phyloP scores from a whole-genome alignment of 2,113 vertebrate genomes.

The Xiphorhynchus elegans region DNA sequence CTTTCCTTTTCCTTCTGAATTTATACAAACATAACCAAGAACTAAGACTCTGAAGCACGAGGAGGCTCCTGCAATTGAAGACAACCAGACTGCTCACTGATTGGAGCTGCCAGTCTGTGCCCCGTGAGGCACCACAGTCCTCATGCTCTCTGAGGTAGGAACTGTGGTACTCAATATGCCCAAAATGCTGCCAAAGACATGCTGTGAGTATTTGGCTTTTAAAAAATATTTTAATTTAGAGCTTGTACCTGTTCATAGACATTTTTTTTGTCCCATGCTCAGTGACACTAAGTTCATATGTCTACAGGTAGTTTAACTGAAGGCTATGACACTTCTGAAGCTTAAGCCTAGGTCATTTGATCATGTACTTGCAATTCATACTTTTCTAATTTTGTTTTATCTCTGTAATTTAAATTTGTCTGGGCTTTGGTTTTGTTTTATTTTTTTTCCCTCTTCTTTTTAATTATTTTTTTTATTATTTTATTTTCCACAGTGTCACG shows the following conservation, averaged over 20 bases:
- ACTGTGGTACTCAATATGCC: neutral
- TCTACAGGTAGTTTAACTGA: neutral
- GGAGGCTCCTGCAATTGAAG: neutral
- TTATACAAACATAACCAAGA: neutral
- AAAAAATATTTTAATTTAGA: neutral
- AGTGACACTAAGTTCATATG: neutral
- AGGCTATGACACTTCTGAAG: neutral
- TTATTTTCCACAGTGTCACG: neutral
- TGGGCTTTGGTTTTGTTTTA: neutral
- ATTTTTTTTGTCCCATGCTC: neutral
- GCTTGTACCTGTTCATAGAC: neutral
- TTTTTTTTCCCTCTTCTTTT: neutral
- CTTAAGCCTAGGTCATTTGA: neutral
- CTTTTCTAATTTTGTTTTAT: neutral
- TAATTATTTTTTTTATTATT: neutral
- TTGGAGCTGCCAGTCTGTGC: neutral
- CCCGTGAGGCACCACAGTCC: neutral
- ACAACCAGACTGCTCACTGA: neutral
- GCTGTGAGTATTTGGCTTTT: neutral
- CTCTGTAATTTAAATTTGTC: neutral
- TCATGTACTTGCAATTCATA: neutral
- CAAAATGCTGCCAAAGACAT: neutral
- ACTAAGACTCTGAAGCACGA: neutral
- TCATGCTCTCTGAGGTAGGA: neutral
- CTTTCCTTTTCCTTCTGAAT: neutral